Conservation (phyloP, 2,888 invertebrate species). For the Sarcophaga rosellei region DNA sequence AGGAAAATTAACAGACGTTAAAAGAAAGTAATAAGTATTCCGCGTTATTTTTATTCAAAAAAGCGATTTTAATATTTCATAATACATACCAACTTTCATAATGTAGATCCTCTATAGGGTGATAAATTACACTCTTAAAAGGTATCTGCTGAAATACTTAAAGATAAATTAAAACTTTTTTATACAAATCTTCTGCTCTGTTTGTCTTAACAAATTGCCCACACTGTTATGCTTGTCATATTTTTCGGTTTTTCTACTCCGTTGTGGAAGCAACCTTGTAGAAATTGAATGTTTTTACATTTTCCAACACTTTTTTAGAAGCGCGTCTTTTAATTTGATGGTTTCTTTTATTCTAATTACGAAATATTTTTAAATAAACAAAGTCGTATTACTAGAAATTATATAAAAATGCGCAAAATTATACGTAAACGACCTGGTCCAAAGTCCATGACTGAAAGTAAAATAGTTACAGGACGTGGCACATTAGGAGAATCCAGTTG, state of each 20-base stretch:
- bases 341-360: too few relatives aligned
- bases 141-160: too few relatives aligned
- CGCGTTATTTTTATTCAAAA: neutral
- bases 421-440: constrained; percentile 1
- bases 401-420: constrained; percentile 3
- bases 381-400: neutral
- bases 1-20: neutral
- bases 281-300: neutral
- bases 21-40: neutral
- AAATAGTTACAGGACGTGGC: neutral
- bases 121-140: too few relatives aligned
- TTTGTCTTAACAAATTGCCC: neutral
- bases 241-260: neutral
- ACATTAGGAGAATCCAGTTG: constrained; percentile 26
- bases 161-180: too few relatives aligned
- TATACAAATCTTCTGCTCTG: too few relatives aligned
- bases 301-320: constrained; percentile 25
- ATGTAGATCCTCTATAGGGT: too few relatives aligned
- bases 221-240: too few relatives aligned
- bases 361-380: neutral
- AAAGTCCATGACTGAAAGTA: constrained; percentile 29
- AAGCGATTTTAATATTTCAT: neutral
- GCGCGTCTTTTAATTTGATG: too few relatives aligned
- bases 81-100: too few relatives aligned
- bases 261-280: neutral